Base-by-base conservation (phyloP, 2,113 vertebrate species). In the Callopanchax toddi region DNA sequence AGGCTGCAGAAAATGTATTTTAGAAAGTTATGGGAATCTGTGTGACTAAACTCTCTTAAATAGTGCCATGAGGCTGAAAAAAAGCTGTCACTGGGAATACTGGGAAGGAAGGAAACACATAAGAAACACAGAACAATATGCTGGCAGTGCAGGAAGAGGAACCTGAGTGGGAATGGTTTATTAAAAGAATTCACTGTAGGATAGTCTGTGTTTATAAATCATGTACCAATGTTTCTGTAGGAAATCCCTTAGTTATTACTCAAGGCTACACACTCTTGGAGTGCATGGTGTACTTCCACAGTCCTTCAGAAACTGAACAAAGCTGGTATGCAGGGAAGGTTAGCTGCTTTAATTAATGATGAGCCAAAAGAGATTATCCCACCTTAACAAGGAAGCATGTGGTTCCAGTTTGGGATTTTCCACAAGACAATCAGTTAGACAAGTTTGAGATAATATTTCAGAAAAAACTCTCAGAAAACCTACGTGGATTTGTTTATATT, bases 111-210 rank as follows among this genome's bases (percentile, higher is more conserved):
- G 76, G n/a, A n/a, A n/a, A 50, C 75, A 74, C 76, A 81, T 83
- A 82, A 85, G 85, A 88, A 88, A 79, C 51, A 11, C 26, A 67
- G 53, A 75, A 87, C 84, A 86, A 90, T 85, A 81, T 62, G 54
- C 45, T 44, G 25, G 61, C 52, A 53, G 32, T 36, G 44, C 58
- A 46, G 74, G 82, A 76, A 85, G 66, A 53, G 86, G 73, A 84
- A 81, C 42, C 65, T 3, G 34, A 72, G 80, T 54, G 37, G 26
- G 8, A 2, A 0, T 2, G 51, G 72, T 85, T 81, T 87, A 87
- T 89, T 83, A 79, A 89, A 88, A 87, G 66, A 84, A 75, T 48
- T 49, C 67, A 50, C 70, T 32, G n/a, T 36, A 61, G 59, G 56
- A 15, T 76, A 17, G 42, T 50, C 23, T 52, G 58, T 61, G 36